phyloP scores from a whole-genome alignment of 2,888 invertebrate genomes.

The Hydrotaea diabolus region DNA sequence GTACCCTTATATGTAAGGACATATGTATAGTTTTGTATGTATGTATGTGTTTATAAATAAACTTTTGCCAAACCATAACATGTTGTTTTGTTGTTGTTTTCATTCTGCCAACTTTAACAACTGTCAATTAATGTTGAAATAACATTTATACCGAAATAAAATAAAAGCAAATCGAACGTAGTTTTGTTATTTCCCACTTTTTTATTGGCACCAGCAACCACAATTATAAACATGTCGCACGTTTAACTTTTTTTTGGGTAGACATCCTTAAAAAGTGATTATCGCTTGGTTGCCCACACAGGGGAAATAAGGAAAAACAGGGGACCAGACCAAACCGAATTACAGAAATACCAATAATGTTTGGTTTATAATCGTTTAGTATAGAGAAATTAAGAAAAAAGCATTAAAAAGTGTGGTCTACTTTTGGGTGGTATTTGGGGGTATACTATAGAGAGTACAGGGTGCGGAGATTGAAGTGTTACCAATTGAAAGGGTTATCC shows the following conservation, averaged over 20 bases:
- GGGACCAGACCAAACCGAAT: background rate
- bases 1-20: no score
- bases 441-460: no score
- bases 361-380: background rate
- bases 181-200: background rate
- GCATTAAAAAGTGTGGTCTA: background rate
- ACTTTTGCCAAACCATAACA: background rate
- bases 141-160: background rate
- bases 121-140: conserved; percentile 42
- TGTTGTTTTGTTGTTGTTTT: background rate
- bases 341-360: background rate
- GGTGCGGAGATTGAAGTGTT: no score
- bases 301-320: background rate
- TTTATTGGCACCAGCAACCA: background rate
- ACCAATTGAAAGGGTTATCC: no score
- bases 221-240: background rate
- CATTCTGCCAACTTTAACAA: background rate
- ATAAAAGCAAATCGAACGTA: background rate
- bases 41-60: background rate
- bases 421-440: background rate
- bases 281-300: background rate
- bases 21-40: no score
- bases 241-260: background rate
- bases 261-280: conserved; percentile 12
- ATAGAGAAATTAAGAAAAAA: background rate